phyloP scores from a whole-genome alignment of 2,888 invertebrate genomes.

The Pachycephus smyrnensis region DNA sequence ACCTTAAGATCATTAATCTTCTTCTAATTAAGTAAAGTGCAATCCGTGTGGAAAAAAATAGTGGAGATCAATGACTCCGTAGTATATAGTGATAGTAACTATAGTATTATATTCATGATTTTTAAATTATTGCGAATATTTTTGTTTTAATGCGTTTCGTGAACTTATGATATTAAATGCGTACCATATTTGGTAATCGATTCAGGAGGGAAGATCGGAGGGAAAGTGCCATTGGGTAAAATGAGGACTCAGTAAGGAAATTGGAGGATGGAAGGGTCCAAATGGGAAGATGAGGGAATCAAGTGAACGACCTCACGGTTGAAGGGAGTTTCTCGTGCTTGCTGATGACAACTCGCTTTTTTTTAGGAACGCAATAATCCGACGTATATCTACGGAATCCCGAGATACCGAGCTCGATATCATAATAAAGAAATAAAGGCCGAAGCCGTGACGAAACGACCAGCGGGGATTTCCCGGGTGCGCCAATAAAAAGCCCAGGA shows the following conservation, averaged over 20 bases:
- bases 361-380: conserved; percentile 16
- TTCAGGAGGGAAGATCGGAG: not conserved
- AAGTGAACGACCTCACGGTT: not conserved
- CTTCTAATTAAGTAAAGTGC: conserved; percentile 5
- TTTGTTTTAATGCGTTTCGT: not conserved
- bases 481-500: not conserved
- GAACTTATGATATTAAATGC: not conserved
- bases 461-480: not conserved
- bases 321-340: not conserved
- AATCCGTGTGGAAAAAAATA: not conserved
- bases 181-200: not conserved
- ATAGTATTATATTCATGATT: not conserved
- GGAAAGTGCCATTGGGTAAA: not conserved
- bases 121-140: not conserved
- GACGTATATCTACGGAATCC: not conserved
- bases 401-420: conserved; percentile 4
- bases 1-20: conserved; percentile 1
- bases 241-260: not conserved
- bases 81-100: not conserved
- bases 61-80: not conserved
- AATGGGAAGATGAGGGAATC: not conserved
- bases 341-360: not conserved
- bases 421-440: conserved; percentile 20
- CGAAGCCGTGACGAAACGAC: not conserved
- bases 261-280: not conserved